Evolutionary conservation across 2,113 vertebrate genomes (phyloP), one percentile per base, ranked within the genome.

Genomic region (Lonchura striata): DNA sequence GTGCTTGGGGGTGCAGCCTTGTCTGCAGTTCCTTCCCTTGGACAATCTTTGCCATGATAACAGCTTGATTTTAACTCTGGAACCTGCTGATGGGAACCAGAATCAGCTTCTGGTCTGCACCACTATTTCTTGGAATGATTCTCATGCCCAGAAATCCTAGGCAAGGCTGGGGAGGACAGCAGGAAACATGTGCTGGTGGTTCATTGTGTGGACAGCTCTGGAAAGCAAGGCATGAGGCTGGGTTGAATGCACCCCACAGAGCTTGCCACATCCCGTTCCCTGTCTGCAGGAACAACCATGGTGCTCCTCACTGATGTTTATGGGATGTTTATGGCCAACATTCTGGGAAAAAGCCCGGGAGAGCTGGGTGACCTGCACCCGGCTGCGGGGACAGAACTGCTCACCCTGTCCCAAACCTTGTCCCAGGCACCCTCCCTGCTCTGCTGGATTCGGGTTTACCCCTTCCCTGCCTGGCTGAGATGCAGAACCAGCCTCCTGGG

Each of bases 11-110:
- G 1, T 53, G 16, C 46, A 47, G 11, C 33, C n/a, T 64, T 5
- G 15, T 6, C 79, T 54, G 33, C 30, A 56, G 65, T 4, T 53
- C 19, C 42, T 76, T 53, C 71, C 24, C 42, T 37, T 47, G 61
- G 60, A 57, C 31, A 78, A 12, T 11, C 42, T 65, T 78, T 65
- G 42, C 13, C 37, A 24, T 0, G 0, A 2, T 7, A 42, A 30
- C 24, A 72, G 30, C 24, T 35, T 50, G 68, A 49, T 52, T 65
- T 65, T 74, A 76, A 65, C 49, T 72, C 68, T 86, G 64, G 24
- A 65, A 46, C 31, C n/a, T 90, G 46, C n/a, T 65, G n/a, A 60
- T n/a, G 66, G 35, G 21, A 61, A 47, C 33, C 46, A 60, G 35
- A 44, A 56, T 17, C 50, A 72, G 22, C 18, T 74, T 85, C 64